A percentile compares a stretch with the other conserved stretches of the same genome.
phyloP scores from a whole-genome alignment of 2,113 vertebrate genomes.

The Gasterosteus nipponicus region DNA sequence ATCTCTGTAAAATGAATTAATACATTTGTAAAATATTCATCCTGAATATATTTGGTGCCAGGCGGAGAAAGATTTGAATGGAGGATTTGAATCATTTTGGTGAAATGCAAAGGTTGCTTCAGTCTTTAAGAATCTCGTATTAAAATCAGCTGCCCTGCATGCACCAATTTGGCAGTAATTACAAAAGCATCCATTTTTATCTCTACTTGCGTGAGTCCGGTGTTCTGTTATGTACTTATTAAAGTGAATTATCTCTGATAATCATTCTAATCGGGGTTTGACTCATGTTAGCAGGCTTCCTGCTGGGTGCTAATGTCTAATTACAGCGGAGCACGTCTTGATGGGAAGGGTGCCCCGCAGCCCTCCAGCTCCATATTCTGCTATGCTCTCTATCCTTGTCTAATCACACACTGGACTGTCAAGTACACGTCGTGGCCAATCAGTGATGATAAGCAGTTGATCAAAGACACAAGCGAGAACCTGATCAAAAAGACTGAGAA shows the following conservation, averaged over 20 bases:
- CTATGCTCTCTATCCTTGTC: constrained; percentile 66
- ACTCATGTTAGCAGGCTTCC: constrained; percentile 77
- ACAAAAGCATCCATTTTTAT: constrained; percentile 68
- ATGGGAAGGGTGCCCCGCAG: constrained; percentile 73
- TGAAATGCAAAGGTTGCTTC: constrained; percentile 39
- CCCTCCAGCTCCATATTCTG: constrained; percentile 45
- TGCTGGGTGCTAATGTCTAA: constrained; percentile 82
- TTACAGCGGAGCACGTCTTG: constrained; percentile 75
- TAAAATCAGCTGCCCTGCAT: constrained; percentile 63
- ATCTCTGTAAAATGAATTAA: background rate
- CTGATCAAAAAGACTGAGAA: constrained; percentile 70
- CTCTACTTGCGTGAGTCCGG: constrained; percentile 63
- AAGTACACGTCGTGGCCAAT: constrained; percentile 70
- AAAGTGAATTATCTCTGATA: constrained; percentile 79
- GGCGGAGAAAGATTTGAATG: constrained; percentile 20
- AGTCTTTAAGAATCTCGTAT: constrained; percentile 44
- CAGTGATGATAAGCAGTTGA: constrained; percentile 69
- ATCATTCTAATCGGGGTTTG: constrained; percentile 77
- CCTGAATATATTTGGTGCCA: constrained; percentile 5
- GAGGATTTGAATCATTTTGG: constrained; percentile 22
- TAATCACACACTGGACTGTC: constrained; percentile 74
- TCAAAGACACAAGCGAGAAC: constrained; percentile 61
- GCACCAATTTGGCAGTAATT: constrained; percentile 70
- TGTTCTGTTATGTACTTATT: constrained; percentile 75
- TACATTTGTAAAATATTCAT: background rate